phyloP scores from a whole-genome alignment of 64 coral and sea anemone species.

The Dendrophyllia cribrosa region DNA sequence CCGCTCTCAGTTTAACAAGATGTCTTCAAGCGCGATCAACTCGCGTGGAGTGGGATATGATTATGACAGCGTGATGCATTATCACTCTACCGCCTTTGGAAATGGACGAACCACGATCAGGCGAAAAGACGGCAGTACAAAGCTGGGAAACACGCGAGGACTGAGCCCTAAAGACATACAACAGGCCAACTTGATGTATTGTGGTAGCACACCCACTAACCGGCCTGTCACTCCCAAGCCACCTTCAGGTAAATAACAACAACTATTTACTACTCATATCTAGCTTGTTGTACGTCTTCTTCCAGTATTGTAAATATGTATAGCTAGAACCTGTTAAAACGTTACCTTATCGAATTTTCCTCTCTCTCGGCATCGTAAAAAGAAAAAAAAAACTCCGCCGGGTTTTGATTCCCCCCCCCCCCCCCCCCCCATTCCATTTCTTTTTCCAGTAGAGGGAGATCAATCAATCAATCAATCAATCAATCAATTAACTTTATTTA shows the following conservation, averaged over 20 bases:
- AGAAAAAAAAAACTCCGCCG: no score
- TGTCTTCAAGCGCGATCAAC: constrained; percentile 57
- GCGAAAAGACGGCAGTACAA: constrained; percentile 52
- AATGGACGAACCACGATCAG: constrained; percentile 58
- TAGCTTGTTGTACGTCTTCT: no score
- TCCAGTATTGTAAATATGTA: no score
- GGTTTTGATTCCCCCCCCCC: no score
- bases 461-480: no score
- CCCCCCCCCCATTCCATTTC: no score
- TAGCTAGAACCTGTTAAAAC: no score
- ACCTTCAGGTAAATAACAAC: constrained; percentile 13
- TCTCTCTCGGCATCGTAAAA: no score
- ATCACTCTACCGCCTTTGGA: constrained; percentile 69
- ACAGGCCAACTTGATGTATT: constrained; percentile 74
- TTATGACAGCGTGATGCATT: constrained; percentile 81
- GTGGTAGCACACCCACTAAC: constrained; percentile 26
- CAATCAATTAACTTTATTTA: no score
- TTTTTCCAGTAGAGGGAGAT: no score
- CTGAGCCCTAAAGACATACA: constrained; percentile 65
- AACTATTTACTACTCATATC: no score
- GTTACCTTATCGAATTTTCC: no score
- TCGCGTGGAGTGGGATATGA: constrained; percentile 69
- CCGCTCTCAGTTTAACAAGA: constrained; percentile 7
- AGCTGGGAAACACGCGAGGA: constrained; percentile 76
- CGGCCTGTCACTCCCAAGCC: constrained; percentile 36